These are phyloP conservation scores for Caenorhabditis latens DNA, from an alignment of 1,140 invertebrate genomes.

Conservation along the genomic window DNA sequence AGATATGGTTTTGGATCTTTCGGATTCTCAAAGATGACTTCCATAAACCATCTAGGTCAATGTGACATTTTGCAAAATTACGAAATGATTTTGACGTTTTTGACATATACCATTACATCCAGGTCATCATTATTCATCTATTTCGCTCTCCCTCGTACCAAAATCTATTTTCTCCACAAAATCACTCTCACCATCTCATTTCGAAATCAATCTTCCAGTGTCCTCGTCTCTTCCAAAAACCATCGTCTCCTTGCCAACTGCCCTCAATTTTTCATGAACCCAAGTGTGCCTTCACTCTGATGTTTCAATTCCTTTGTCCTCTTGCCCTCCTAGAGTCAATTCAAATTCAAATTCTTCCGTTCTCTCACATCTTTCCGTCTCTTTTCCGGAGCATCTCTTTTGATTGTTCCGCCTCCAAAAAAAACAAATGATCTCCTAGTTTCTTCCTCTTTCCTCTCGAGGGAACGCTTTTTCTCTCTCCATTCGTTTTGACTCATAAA, in stretches of 20 bases:
- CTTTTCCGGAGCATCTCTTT: background rate
- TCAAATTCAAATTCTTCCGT: constrained; percentile 5
- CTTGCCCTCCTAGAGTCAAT: constrained; percentile 16
- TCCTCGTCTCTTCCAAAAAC: too few species aligned
- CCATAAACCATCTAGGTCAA: background rate
- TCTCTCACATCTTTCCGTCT: background rate
- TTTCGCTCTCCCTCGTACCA: background rate
- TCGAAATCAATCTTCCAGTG: background rate
- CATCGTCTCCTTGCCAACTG: background rate
- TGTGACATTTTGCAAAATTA: background rate
- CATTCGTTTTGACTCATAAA: constrained; percentile 13
- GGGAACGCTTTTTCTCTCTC: background rate
- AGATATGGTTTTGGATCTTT: too few species aligned
- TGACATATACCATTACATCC: background rate
- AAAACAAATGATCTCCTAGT: background rate
- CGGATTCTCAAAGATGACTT: too few species aligned
- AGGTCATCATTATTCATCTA: background rate
- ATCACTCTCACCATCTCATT: background rate
- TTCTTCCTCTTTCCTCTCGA: background rate
- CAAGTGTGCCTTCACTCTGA: background rate
- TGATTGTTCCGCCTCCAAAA: background rate
- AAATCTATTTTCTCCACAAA: constrained; percentile 11
- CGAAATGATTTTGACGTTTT: background rate
- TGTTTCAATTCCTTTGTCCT: constrained; percentile 49
- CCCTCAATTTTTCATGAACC: constrained; percentile 42